A percentile compares a stretch with the other conserved stretches of the same genome.
Evolutionary conservation across 2,113 vertebrate species (phyloP).

Genomic region (Lepisosteus osseus): DNA sequence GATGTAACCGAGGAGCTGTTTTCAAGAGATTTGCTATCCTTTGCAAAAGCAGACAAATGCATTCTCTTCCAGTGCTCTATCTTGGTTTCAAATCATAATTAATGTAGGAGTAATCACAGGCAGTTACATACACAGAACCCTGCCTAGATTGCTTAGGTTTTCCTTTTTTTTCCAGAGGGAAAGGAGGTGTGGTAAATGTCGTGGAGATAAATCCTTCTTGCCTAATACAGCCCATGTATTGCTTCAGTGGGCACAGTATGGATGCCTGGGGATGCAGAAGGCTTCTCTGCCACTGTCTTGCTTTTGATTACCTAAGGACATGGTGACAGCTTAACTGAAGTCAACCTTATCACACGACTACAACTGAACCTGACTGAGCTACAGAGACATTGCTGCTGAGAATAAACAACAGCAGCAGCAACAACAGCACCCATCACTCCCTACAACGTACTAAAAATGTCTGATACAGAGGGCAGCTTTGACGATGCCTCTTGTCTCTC

Average conservation of each 20-base stretch:
- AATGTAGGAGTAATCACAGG: conserved; percentile 6
- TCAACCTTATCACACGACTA: conserved; percentile 22
- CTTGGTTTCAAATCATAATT: conserved; percentile 18
- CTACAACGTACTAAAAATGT: conserved; percentile 55
- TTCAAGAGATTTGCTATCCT: neutral
- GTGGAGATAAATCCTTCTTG: conserved; percentile 34
- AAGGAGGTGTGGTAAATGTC: conserved; percentile 42
- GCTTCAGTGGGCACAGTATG: conserved; percentile 32
- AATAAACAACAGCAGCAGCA: conserved; percentile 16
- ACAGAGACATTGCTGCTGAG: conserved; percentile 26
- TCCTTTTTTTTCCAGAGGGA: neutral
- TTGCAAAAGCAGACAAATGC: neutral
- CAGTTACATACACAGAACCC: conserved; percentile 15
- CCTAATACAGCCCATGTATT: conserved; percentile 14
- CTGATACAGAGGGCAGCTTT: conserved; percentile 63
- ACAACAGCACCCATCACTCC: conserved; percentile 15
- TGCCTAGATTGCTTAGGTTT: neutral
- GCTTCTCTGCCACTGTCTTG: conserved; percentile 13
- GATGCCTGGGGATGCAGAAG: conserved; percentile 18
- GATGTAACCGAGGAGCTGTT: neutral
- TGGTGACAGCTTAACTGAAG: conserved; percentile 33
- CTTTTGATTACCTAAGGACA: conserved; percentile 28
- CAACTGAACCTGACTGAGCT: neutral
- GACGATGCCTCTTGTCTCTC: conserved; percentile 65
- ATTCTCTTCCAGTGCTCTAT: conserved; percentile 13